Percentiles rank a stretch among this genome's conserved stretches.
Conservation (phyloP, 2,113 vertebrate genomes). For the Psilopsiagon aurifrons region DNA sequence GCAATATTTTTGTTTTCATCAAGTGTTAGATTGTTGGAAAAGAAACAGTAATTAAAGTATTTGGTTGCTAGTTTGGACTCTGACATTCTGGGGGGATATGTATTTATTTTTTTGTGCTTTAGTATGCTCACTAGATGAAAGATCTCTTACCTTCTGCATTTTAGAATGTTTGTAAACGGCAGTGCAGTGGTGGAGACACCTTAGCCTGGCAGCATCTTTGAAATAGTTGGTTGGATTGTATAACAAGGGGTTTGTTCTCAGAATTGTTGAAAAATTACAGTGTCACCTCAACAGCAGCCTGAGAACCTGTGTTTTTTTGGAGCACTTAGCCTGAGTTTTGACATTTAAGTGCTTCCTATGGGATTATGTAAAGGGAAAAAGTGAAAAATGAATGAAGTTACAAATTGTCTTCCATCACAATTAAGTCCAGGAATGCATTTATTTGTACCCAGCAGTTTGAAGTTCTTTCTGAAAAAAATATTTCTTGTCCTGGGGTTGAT, state of each 20-base stretch:
- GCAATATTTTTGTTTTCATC: background rate
- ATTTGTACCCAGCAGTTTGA: background rate
- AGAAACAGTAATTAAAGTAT: background rate
- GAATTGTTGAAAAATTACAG: background rate
- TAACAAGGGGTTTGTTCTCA: background rate
- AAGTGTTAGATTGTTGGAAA: background rate
- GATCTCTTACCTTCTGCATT: background rate
- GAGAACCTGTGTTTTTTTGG: background rate
- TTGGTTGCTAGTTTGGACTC: background rate
- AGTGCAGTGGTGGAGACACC: background rate
- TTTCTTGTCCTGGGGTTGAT: background rate
- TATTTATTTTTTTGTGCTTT: background rate
- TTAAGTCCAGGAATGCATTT: background rate
- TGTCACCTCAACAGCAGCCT: background rate
- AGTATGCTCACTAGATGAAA: background rate
- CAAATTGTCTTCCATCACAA: background rate
- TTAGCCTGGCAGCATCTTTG: background rate
- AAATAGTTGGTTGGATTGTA: background rate
- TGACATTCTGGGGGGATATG: background rate
- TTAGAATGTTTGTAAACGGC: background rate
- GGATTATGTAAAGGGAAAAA: background rate
- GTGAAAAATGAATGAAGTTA: background rate
- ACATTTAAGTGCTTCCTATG: background rate
- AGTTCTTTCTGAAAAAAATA: background rate
- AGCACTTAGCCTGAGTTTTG: background rate